Evolutionary conservation across 2,797 vertebrate species (phyloP), one percentile per base, ranked within the genome.

Genomic region (Pipistrellus pygmaeus): DNA sequence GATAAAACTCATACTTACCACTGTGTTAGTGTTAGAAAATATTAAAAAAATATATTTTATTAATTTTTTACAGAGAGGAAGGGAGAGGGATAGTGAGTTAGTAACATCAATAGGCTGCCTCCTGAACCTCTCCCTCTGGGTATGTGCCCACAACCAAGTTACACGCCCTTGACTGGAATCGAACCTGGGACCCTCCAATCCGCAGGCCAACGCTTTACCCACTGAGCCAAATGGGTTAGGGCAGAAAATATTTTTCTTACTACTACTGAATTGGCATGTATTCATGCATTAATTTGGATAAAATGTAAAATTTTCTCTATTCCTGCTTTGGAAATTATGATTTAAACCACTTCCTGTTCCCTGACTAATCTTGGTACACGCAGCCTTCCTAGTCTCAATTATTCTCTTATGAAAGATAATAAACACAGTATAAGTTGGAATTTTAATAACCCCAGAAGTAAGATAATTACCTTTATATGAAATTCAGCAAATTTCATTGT

Each of bases 291-390:
- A 90, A 57, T 85, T 81, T 75, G 38, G 55, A 68, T 88, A 77
- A 92, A 90, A 84, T 84, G 10, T 41, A 81, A 27, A 69, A 11
- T 62, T 85, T 35, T 53, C 21, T 89, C 10, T 92, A 85, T 13
- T 7, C 62, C 60, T n/a, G 21, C 85, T 51, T 80, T 85, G 30
- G 30, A 89, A 80, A 57, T 48, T 86, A 41, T 83, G 30, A 81
- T 76, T 95, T 27, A 93, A 20, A 83, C 27, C 21, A 82, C 15
- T 94, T 93, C n/a, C 62, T 95, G 69, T 89, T 87, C 89, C 21
- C 62, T 91, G 51, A 88, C 32, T 88, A 68, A 85, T 12, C 23
- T 84, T 77, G 27, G 38, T 86, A 71, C 20, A 35, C 64, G 25
- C 25, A 80, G 6, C 32, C 57, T 94, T 87, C 9, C 30, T 75